Evolutionary conservation across 2,797 vertebrate genomes (phyloP), one percentile per base, ranked within the genome.

Genomic region (Eptatretus atami): DNA sequence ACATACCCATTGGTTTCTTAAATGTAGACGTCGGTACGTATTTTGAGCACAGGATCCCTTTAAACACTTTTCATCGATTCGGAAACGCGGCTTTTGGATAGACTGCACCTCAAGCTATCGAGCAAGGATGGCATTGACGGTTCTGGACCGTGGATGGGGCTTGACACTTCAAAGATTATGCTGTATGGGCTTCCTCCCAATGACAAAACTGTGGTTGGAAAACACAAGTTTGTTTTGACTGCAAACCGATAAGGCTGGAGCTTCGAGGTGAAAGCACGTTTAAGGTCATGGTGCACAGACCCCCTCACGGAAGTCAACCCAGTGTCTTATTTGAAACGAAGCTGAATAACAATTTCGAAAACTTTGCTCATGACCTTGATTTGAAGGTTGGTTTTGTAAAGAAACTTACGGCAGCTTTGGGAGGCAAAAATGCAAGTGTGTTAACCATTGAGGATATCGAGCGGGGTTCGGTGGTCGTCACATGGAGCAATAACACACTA

Each of bases 141-240:
- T 10, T 87, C 95, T 71, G 80, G 80, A 3, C n/a, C 83, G 0
- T 98, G 92, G 90, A 93, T 98, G 25, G 86, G 93, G 67, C 94
- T 98, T 70, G 95, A 98, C 70, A 90, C 83, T 73, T 92, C 86
- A 9, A 98, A 92, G 73, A 90, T n/a, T 73, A 81, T 98, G 63
- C 77, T 98, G 76, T 98, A 93, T 0, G 92, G 92, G 66, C 76
- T 98, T 70, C 86, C 92, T 0, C 82, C 88, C 65, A 75, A 70
- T 69, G 12, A 61, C 57, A 24, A 61, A 24, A 73, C 67, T 66
- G 82, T 92, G 10, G 72, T 79, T 10, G 92, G n/a, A 52, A 85
- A 80, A 64, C 92, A 96, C 0, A 86, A 92, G 67, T 98, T 87
- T 65, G 95, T 88, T 72, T 82, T 98, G 82, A 85, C 90, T 0